A percentile compares a stretch with the other conserved stretches of the same genome.
These are phyloP conservation scores for Cabera pusaria DNA, from an alignment of 2,888 invertebrate species.

Conservation along the genomic window DNA sequence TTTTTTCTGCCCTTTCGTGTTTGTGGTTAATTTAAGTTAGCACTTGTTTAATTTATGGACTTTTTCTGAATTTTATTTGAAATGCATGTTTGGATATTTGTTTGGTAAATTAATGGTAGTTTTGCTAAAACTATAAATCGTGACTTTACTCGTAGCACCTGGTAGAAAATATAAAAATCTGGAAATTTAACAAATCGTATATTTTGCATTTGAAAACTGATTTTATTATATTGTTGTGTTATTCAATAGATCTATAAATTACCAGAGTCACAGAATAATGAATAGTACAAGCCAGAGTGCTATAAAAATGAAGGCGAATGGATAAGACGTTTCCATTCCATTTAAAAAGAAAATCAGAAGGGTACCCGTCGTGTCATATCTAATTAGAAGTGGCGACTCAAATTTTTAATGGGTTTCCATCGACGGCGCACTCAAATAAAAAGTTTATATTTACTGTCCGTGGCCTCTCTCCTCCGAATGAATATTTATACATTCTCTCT, in stretches of 20 bases:
- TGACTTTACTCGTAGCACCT: too few relatives aligned
- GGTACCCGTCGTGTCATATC: slow-evolving; percentile 65
- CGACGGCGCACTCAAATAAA: slow-evolving; percentile 74
- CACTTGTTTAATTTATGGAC: slow-evolving; percentile 31
- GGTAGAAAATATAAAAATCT: too few relatives aligned
- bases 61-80: slow-evolving; percentile 22
- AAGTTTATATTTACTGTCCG: slow-evolving; percentile 81
- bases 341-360: slow-evolving; percentile 65
- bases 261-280: too few relatives aligned
- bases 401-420: slow-evolving; percentile 74
- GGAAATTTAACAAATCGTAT: too few relatives aligned
- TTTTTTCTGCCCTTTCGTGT: slow-evolving; percentile 40
- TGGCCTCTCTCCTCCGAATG: slow-evolving; percentile 61
- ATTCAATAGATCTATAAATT: too few relatives aligned
- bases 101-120: too few relatives aligned
- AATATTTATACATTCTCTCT: slow-evolving; percentile 76
- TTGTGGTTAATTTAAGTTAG: slow-evolving; percentile 41
- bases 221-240: too few relatives aligned
- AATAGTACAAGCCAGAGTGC: too few relatives aligned
- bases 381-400: slow-evolving; percentile 79
- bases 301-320: slow-evolving; percentile 73
- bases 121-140: too few relatives aligned
- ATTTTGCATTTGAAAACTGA: too few relatives aligned
- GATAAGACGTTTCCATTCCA: slow-evolving; percentile 71
- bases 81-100: slow-evolving; percentile 21